A percentile compares a stretch with the other conserved stretches of the same genome.
Conservation (phyloP, 2,797 vertebrate genomes). For the Todus mexicanus region DNA sequence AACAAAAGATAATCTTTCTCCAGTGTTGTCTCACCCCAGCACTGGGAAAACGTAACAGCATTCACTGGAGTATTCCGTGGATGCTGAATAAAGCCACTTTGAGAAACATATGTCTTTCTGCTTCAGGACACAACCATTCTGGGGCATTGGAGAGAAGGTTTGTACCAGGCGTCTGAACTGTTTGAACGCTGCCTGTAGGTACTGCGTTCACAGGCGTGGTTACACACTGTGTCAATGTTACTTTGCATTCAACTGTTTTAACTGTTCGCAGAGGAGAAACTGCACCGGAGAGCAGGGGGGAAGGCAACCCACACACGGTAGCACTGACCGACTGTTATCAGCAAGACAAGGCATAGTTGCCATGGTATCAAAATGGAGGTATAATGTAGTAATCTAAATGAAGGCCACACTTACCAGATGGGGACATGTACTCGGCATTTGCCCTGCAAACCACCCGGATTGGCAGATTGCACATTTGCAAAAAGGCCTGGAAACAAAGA, state of each 20-base stretch:
- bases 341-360: conserved; percentile 73
- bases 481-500: conserved; percentile 83
- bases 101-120: not conserved
- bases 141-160: not conserved
- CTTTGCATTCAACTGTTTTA: not conserved
- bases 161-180: not conserved
- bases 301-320: not conserved
- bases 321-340: conserved; percentile 22
- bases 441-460: conserved; percentile 83
- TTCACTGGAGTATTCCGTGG: not conserved
- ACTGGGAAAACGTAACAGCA: not conserved
- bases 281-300: not conserved
- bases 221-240: not conserved
- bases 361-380: conserved; percentile 71
- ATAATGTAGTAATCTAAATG: conserved; percentile 58
- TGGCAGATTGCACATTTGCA: conserved; percentile 91
- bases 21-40: not conserved
- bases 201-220: too few relatives aligned
- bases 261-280: not conserved
- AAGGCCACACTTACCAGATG: conserved; percentile 87
- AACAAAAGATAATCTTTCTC: not conserved
- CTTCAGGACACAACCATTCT: not conserved
- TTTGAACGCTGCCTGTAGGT: not conserved
- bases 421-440: conserved; percentile 86
- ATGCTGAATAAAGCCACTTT: not conserved